These are phyloP conservation scores for Podarcis muralis DNA, from an alignment of 2,113 vertebrate species.

Conservation along the genomic window DNA sequence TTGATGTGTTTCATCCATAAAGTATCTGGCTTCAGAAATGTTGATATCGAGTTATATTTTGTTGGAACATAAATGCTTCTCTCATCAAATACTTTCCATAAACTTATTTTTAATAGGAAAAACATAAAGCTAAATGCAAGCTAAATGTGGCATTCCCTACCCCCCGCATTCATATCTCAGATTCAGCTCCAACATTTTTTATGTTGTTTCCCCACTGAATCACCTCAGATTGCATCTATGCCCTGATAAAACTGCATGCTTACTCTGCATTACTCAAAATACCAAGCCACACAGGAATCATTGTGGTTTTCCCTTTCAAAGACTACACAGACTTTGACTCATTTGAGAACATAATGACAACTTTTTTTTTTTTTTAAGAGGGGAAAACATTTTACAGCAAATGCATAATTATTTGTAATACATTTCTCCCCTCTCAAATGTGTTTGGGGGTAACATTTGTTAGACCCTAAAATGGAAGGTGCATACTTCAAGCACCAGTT, in stretches of 20 bases:
- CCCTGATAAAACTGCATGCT: slow-evolving; percentile 58
- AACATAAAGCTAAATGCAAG: slow-evolving; percentile 1
- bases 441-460: accelerated
- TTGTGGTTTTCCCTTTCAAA: slow-evolving; percentile 61
- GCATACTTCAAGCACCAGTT: background rate
- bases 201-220: slow-evolving; percentile 18
- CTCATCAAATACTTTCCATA: slow-evolving; percentile 49
- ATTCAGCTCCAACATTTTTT: slow-evolving; percentile 36
- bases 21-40: no score
- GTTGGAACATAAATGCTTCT: slow-evolving; percentile 55
- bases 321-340: slow-evolving; percentile 44
- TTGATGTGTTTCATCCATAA: no score
- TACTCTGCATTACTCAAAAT: slow-evolving; percentile 65
- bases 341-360: slow-evolving; percentile 60
- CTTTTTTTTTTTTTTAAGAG: slow-evolving; percentile 44
- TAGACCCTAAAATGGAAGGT: background rate
- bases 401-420: slow-evolving; percentile 7
- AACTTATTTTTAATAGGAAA: slow-evolving; percentile 31
- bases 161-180: background rate
- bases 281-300: slow-evolving; percentile 60
- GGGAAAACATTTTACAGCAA: slow-evolving; percentile 54
- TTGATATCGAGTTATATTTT: slow-evolving; percentile 30
- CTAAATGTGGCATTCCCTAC: slow-evolving; percentile 14
- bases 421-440: background rate
- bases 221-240: slow-evolving; percentile 37